A percentile compares a stretch with the other conserved stretches of the same genome.
These are phyloP conservation scores for Psix sp. DNA, from an alignment of 1,140 invertebrate genomes.

Conservation along the genomic window DNA sequence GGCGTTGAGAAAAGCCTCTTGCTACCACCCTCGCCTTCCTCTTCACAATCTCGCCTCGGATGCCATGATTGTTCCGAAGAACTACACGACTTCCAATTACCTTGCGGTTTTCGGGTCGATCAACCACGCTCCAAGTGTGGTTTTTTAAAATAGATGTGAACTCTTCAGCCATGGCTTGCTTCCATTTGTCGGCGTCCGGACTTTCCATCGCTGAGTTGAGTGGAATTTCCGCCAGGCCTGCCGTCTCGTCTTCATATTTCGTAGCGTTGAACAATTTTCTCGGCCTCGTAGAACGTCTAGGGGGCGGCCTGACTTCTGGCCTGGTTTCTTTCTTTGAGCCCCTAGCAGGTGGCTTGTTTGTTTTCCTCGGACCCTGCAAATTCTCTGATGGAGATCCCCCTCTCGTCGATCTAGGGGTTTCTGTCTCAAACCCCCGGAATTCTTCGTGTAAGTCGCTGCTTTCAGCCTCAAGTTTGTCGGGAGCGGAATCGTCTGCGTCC, in stretches of 20 bases:
- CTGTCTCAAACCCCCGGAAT: constrained; percentile 1
- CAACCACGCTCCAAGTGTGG: constrained; percentile 10
- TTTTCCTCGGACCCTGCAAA: too few species aligned
- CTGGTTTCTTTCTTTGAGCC: too few species aligned
- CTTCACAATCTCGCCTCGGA: neutral
- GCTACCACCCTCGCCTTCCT: neutral
- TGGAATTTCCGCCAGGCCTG: constrained; percentile 6
- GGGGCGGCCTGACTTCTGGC: too few species aligned
- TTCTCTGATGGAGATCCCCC: too few species aligned
- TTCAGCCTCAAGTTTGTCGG: neutral
- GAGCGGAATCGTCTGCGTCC: neutral
- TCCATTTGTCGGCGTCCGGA: constrained; percentile 2
- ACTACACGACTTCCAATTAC: neutral
- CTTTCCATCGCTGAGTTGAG: constrained; percentile 12
- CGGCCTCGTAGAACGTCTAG: constrained; percentile 2
- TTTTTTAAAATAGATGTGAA: constrained; percentile 12
- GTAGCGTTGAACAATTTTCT: constrained; percentile 14
- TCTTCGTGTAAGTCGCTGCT: neutral
- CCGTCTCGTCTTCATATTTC: neutral
- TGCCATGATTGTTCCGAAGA: constrained; percentile 1
- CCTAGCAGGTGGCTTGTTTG: too few species aligned
- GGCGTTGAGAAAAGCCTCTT: too few species aligned
- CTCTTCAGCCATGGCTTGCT: constrained; percentile 15
- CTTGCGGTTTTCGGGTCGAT: neutral
- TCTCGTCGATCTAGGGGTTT: neutral